Conservation (phyloP, 1,140 invertebrate genomes). For the Penaeus indicus region DNA sequence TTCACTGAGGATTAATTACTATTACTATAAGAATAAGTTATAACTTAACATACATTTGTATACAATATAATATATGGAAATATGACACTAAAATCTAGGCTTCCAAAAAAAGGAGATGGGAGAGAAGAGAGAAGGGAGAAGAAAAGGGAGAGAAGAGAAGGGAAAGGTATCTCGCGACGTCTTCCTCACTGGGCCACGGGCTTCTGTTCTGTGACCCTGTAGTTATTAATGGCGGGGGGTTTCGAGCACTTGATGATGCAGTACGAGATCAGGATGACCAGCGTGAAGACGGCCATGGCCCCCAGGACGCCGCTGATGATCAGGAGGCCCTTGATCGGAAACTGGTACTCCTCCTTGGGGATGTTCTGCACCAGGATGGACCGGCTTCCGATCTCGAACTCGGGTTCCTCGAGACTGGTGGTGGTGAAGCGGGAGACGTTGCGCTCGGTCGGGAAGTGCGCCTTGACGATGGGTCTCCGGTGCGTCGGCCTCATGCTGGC, state of each 20-base stretch:
- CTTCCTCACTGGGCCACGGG: slow-evolving; percentile 5
- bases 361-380: slow-evolving; percentile 19
- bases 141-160: no score
- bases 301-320: slow-evolving; percentile 60
- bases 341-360: slow-evolving; percentile 38
- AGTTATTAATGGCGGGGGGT: slow-evolving; percentile 61
- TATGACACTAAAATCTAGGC: no score
- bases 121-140: no score
- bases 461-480: neutral
- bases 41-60: no score
- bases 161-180: no score
- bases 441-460: neutral
- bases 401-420: neutral
- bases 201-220: slow-evolving; percentile 58
- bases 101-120: no score
- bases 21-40: no score
- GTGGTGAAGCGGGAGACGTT: neutral
- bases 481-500: neutral
- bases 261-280: slow-evolving; percentile 60
- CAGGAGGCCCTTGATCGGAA: slow-evolving; percentile 58
- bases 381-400: neutral
- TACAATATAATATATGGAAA: no score
- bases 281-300: slow-evolving; percentile 58
- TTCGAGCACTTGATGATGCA: slow-evolving; percentile 60
- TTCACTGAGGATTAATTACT: no score